A percentile compares a stretch with the other conserved stretches of the same genome.
Evolutionary conservation across 2,113 vertebrate species (phyloP).

Genomic region (Thalassoma bifasciatum): DNA sequence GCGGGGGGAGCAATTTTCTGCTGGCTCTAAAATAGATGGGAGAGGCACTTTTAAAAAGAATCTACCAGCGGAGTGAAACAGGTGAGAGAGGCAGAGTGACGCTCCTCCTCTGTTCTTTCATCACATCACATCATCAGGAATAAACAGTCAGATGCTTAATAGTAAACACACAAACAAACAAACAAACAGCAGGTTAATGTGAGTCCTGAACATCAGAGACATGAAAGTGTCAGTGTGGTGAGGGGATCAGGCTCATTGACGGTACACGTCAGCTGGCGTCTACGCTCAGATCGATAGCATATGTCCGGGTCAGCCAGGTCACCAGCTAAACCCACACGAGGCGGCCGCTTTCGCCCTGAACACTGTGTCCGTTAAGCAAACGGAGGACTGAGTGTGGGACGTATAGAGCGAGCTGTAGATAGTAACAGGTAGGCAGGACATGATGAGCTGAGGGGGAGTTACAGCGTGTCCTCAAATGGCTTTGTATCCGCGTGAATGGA

Average conservation of each 20-base stretch:
- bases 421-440: background rate
- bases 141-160: constrained; percentile 9
- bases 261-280: constrained; percentile 2
- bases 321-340: constrained; percentile 19
- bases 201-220: constrained; percentile 15
- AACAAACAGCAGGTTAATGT: constrained; percentile 28
- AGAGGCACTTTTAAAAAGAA: constrained; percentile 65
- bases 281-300: background rate
- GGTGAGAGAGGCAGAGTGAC: constrained; percentile 21
- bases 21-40: constrained; percentile 78
- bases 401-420: background rate
- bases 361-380: background rate
- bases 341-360: background rate
- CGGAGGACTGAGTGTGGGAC: background rate
- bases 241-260: background rate
- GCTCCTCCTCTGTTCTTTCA: background rate
- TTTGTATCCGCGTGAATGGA: background rate
- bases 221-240: background rate
- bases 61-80: constrained; percentile 35
- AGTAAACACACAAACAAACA: too few species aligned
- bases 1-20: constrained; percentile 79
- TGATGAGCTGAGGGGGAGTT: background rate
- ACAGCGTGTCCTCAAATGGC: background rate
- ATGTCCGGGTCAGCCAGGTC: constrained; percentile 8
- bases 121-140: constrained; percentile 23